Evolutionary conservation across 2,113 vertebrate genomes (phyloP).

Genomic region (Balaeniceps rex): DNA sequence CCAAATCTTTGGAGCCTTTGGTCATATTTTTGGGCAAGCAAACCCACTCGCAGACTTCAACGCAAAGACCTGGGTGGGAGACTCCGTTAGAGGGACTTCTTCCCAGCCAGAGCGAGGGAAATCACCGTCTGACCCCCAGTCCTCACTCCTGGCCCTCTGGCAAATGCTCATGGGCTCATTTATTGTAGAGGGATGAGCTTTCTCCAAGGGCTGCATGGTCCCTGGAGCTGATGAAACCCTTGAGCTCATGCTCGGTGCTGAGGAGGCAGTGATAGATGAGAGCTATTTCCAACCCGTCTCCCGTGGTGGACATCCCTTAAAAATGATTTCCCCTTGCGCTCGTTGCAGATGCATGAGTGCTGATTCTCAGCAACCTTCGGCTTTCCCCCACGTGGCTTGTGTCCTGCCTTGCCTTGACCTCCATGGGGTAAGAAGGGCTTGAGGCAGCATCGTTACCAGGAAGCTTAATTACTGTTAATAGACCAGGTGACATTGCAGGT

Average conservation of each 20-base stretch:
- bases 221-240: not conserved
- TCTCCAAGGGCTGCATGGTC: not conserved
- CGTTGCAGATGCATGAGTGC: rapidly evolving
- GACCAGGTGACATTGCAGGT: not conserved
- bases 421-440: not conserved
- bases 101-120: not conserved
- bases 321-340: not conserved
- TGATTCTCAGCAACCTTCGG: not conserved
- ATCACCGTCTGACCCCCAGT: not conserved
- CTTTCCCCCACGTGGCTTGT: not conserved
- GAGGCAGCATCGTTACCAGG: rapidly evolving
- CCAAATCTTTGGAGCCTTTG: not conserved
- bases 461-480: not conserved
- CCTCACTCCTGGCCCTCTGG: not conserved
- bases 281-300: not conserved
- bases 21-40: not conserved
- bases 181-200: not conserved
- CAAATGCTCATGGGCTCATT: rapidly evolving
- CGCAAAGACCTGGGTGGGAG: not conserved
- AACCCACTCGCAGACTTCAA: not conserved
- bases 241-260: not conserved
- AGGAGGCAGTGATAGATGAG: not conserved
- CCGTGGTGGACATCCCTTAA: not conserved
- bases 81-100: not conserved
- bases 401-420: not conserved